Base-by-base conservation (phyloP, 2,113 vertebrate genomes). In the Nymphicus hollandicus region DNA sequence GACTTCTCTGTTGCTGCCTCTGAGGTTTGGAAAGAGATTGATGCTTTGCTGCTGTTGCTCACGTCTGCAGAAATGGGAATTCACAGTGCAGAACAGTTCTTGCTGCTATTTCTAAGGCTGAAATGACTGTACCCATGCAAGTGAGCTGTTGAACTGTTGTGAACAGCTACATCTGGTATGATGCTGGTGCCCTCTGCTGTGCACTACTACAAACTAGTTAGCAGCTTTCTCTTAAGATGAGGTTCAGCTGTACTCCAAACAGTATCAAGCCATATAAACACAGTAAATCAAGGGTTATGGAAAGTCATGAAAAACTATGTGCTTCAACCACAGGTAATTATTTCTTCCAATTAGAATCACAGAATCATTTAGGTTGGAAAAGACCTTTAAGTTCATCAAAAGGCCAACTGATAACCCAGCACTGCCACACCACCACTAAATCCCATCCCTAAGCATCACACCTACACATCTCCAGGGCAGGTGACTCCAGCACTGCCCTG, bases 181-280 rank as follows among this genome's bases (percentile, higher is more conserved):
- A 64, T 29, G 28, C 16, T 76, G 55, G 33, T 88, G 96, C 96
- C 95, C 93, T 96, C 97, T 97, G 81, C 69, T 82, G 97, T 14
- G 24, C 47, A 37, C 13, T 19, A 16, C 2, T 17, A 31, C 31
- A 63, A 55, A 65, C 52, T 10, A 27, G 12, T 10, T 18, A 39
- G 4, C 29, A 46, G 7, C 7, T 78, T 63, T 5, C 20, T 25
- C 61, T 73, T 15, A 15, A 73, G 84, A 76, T 22, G 1, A 77
- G 6, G 11, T 60, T 80, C 31, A 11, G 6, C 17, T 7, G 7
- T 6, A n/a, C 29, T 60, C 19, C 27, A 78, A 60, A 58, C 19
- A 83, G 28, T 4, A 72, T 14, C 2, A 9, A 56, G 9, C 15
- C 17, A 25, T 29, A 71, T 4, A 69, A 14, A 79, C 4, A 2